These are phyloP conservation scores for Synanthedon vespiformis DNA, from an alignment of 2,888 invertebrate genomes.

Conservation along the genomic window DNA sequence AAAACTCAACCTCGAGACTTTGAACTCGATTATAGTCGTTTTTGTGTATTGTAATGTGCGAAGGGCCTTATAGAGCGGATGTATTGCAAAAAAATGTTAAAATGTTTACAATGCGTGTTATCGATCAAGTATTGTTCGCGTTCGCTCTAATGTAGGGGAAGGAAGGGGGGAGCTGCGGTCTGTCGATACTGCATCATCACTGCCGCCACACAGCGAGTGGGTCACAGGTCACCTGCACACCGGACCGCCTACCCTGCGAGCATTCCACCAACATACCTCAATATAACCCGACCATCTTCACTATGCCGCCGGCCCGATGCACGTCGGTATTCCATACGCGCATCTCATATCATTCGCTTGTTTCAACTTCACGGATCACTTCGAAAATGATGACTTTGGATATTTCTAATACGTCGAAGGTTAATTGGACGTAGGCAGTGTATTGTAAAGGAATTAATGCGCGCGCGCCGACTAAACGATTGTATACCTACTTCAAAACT, in stretches of 20 bases:
- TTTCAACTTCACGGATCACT: slow-evolving; percentile 32
- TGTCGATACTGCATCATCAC: slow-evolving; percentile 39
- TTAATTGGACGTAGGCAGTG: slow-evolving; percentile 62
- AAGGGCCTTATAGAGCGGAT: too few species aligned
- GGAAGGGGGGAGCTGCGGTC: slow-evolving; percentile 2
- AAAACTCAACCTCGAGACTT: too few species aligned
- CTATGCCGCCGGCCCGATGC: slow-evolving; percentile 4
- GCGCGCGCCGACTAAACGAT: slow-evolving; percentile 31
- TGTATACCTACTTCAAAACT: slow-evolving; percentile 1
- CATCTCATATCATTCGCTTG: slow-evolving; percentile 17
- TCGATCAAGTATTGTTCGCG: slow-evolving; percentile 8
- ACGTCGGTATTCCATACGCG: slow-evolving; percentile 7
- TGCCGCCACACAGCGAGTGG: slow-evolving; percentile 41
- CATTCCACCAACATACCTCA: slow-evolving; percentile 33
- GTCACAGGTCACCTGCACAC: slow-evolving; percentile 51
- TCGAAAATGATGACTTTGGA: slow-evolving; percentile 53
- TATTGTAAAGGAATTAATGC: slow-evolving; percentile 56
- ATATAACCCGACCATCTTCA: slow-evolving; percentile 14
- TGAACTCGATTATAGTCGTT: too few species aligned
- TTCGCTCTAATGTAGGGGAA: slow-evolving; percentile 1
- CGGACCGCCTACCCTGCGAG: slow-evolving; percentile 46
- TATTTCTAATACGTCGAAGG: slow-evolving; percentile 59
- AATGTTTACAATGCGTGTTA: neutral
- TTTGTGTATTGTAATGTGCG: too few species aligned
- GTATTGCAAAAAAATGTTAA: too few species aligned